Base-by-base conservation (phyloP, 2,113 vertebrate genomes). In the Manacus vitellinus region DNA sequence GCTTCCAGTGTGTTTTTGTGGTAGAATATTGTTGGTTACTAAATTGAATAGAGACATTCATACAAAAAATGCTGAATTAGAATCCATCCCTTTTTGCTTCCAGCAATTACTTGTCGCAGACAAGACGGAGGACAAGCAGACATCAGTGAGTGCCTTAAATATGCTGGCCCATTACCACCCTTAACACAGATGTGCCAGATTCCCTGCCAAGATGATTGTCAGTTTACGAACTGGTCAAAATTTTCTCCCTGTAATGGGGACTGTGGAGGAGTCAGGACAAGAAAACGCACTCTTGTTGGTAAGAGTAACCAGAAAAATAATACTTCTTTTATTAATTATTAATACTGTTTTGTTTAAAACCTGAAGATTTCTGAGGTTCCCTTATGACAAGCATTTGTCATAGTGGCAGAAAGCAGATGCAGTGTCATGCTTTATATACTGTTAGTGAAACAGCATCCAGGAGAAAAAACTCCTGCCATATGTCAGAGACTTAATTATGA, bases 161-260 rank as follows among this genome's bases (percentile, higher is more conserved):
- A 98, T 47, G 98, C 98, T 75, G 98, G 98, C 87, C 96, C 98
- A 18, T 98, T 99, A 98, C 99, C 99, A 54, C 56, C 98, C 47
- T 98, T 99, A 97, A 99, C 98, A 71, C 99, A 99, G 94, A 97
- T 73, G 24, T 99, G 99, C 97, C 99, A 99, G 96, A 98, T 99
- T 61, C 99, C 99, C 76, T 99, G 99, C 98, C 98, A 99, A 97
- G 99, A 99, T 8, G 99, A 99, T 96, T 99, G 99, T 97, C 99
- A 99, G 94, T 99, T 99, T 87, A 99, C 99, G 22, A 99, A 91
- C 98, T 99, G 99, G 99, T 99, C 99, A 95, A 99, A 99, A 97
- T 99, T 99, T 98, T 99, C 99, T 59, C 98, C 99, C 31, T 99
- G 99, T 96, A 99, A 98, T 33, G 98, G 99, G 65, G 99, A 99